phyloP scores from a whole-genome alignment of 1,140 invertebrate species.

The Brachionus sp. region DNA sequence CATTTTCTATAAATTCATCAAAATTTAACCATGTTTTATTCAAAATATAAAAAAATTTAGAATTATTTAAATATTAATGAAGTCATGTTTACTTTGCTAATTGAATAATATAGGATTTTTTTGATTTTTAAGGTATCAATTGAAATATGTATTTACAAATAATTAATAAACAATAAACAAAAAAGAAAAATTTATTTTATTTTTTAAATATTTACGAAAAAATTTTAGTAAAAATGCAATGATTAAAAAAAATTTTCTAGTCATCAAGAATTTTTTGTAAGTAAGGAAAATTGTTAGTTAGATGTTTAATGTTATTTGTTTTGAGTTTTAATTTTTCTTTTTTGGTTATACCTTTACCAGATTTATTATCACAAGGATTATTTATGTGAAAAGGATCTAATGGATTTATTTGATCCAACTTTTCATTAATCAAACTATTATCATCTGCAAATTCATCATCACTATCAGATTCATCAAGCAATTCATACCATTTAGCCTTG shows the following conservation, averaged over 20 bases:
- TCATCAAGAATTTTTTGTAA: neutral
- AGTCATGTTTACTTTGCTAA: too few species aligned
- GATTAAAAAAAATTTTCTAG: neutral
- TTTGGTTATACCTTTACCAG: neutral
- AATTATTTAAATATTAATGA: too few species aligned
- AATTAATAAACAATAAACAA: too few species aligned
- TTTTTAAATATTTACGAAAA: neutral
- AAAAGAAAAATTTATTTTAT: neutral
- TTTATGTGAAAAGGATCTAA: neutral
- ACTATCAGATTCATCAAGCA: constrained; percentile 4
- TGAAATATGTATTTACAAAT: too few species aligned
- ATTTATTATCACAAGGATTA: neutral
- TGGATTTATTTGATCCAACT: neutral
- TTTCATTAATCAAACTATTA: neutral
- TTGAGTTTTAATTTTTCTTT: neutral
- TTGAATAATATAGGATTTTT: too few species aligned
- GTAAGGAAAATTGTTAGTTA: neutral
- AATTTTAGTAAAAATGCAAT: neutral
- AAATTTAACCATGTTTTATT: too few species aligned
- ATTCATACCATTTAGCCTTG: constrained; percentile 27
- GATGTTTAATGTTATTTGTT: neutral
- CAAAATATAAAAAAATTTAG: too few species aligned
- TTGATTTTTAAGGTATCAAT: too few species aligned
- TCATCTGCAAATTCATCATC: constrained; percentile 20
- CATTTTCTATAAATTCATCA: too few species aligned